Evolutionary conservation across 2,797 vertebrate species (phyloP), one percentile per base, ranked within the genome.

Genomic region (Tiaroga cobitis): DNA sequence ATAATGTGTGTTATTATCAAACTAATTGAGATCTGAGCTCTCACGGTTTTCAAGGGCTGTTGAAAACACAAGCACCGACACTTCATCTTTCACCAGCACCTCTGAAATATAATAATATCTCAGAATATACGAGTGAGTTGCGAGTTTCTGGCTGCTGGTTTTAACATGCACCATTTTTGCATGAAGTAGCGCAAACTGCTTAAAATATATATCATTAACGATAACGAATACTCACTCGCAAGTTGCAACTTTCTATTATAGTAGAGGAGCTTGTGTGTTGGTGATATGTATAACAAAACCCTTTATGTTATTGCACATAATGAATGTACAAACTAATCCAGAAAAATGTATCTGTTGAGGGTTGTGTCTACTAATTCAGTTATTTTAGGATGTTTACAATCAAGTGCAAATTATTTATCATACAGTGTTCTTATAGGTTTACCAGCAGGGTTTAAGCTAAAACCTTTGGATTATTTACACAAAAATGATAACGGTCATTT

Each of bases 1-100:
- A 39, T 59, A 77, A 56, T 61, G 84, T 74, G 18, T 34, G 6
- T 83, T 81, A 49, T 83, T 56, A 72, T 87, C n/a, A 34, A 65
- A 82, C 70, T 68, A 82, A 81, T 67, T 51, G 18, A 15, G 34
- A 49, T 79, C 21, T 56, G 32, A 56, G 82, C 82, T 72, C 4
- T 16, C 37, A 5, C 2, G 1, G 26, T 24, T 79, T 61, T 80
- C 51, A 77, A 79, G 83, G 76, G 68, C 76, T 79, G 29, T 73
- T 73, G 83, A 80, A 70, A 73, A 63, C 39, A 34, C 73, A 83
- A n/a, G 10, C n/a, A 8, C 32, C 0, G 5, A 59, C n/a, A 39
- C 63, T 77, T 77, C 21, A n/a, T 69, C 26, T n/a, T 74, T 63
- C 29, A 61, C 1, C 19, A 70, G 67, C 63, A 10, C 21, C 34